Evolutionary conservation across 2,797 vertebrate genomes (phyloP), one percentile per base, ranked within the genome.

Genomic region (Melanotaenia trifasciata): DNA sequence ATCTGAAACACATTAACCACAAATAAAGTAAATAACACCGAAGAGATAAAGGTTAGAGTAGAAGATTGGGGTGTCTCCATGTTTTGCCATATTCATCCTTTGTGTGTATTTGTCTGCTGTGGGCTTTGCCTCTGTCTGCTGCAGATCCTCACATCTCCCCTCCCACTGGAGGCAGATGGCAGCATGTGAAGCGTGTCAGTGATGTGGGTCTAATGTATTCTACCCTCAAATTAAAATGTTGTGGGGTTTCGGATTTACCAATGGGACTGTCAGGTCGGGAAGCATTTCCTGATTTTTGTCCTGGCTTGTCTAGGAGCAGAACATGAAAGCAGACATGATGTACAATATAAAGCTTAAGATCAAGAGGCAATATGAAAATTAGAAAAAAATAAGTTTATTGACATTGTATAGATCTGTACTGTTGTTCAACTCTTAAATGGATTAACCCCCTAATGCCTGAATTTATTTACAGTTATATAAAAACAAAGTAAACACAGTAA

Each of bases 211-310:
- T 93, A 87, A 94, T 92, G 91, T 89, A 91, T 91, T 89, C 90
- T 90, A 82, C 92, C 89, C 88, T 92, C 83, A 93, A 94, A 94
- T 94, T 93, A 94, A 92, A 94, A 90, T 78, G 73, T 81, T 64
- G 84, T 81, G 75, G 89, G 89, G 83, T 90, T 90, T 90, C 54
- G 84, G 74, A 78, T 88, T 82, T 78, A 90, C 80, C 81, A 71
- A 47, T 64, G 77, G 84, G 76, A 84, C 65, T 74, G 83, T 59
- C 59, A 69, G 64, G 85, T 72, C 76, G 59, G 50, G 58, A 45
- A 74, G 58, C 75, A 57, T 78, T 89, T 90, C 84, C 84, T 79
- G 71, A 78, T 84, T 70, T 81, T 72, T 91, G 89, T 72, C 87
- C 73, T 28, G 59, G 66, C 88, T 84, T 84, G 93, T 83, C 86